Percentiles rank a stretch among this genome's conserved stretches.
These are phyloP conservation scores for Drosophila mercatorum DNA, from an alignment of 2,888 invertebrate genomes.

Conservation along the genomic window DNA sequence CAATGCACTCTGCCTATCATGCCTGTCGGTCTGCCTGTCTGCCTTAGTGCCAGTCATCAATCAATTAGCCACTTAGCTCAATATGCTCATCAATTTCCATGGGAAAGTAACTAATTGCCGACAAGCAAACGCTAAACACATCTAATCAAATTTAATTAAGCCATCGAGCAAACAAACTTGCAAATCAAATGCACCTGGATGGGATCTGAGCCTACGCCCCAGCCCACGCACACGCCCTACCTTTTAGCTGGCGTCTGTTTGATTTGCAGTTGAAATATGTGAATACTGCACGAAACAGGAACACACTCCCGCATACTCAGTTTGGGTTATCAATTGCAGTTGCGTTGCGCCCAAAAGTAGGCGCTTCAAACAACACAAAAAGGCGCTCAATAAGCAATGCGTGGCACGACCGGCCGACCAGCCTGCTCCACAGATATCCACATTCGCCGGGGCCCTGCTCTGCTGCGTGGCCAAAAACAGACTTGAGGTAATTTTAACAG, in stretches of 20 bases:
- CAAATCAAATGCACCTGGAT: slow-evolving; percentile 37
- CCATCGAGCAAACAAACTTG: slow-evolving; percentile 62
- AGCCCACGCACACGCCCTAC: slow-evolving; percentile 22
- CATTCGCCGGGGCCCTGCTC: too few relatives aligned
- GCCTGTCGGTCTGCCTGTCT: not conserved
- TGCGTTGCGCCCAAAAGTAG: slow-evolving; percentile 67
- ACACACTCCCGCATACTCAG: slow-evolving; percentile 25
- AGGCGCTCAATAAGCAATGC: slow-evolving; percentile 53
- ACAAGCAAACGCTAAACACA: slow-evolving; percentile 60
- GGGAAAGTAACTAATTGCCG: slow-evolving; percentile 76
- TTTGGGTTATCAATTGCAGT: slow-evolving; percentile 72
- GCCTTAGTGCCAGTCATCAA: slow-evolving; percentile 57
- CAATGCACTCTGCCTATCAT: slow-evolving; percentile 25
- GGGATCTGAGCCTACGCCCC: slow-evolving; percentile 30
- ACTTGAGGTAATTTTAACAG: slow-evolving; percentile 66
- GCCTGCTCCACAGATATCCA: too few relatives aligned
- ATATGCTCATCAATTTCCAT: slow-evolving; percentile 67
- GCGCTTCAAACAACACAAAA: slow-evolving; percentile 50
- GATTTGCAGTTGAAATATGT: slow-evolving; percentile 75
- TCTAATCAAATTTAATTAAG: slow-evolving; percentile 80
- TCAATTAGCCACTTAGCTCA: slow-evolving; percentile 76
- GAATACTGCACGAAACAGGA: slow-evolving; percentile 59
- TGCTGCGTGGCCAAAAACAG: slow-evolving; percentile 48
- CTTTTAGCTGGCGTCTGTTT: slow-evolving; percentile 59
- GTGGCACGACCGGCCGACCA: slow-evolving; percentile 32